These are phyloP conservation scores for Crioceris asparagi DNA, from an alignment of 2,888 invertebrate species.

Conservation along the genomic window DNA sequence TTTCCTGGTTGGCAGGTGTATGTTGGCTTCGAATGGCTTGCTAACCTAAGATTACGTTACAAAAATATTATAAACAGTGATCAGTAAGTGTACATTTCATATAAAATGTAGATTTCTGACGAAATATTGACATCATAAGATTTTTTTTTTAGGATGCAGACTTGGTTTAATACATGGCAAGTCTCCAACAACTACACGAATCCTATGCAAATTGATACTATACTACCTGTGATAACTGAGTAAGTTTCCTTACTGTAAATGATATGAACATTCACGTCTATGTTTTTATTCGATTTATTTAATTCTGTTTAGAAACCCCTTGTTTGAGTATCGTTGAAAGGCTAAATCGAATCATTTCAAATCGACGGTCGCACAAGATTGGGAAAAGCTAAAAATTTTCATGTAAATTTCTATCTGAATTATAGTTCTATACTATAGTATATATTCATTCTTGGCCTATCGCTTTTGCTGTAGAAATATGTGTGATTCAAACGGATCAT, in stretches of 20 bases:
- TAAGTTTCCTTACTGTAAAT: constrained; percentile 41
- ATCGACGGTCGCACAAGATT: no score
- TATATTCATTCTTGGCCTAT: no score
- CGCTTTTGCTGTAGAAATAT: no score
- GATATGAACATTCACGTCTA: no score
- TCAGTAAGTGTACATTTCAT: constrained; percentile 38
- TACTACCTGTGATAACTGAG: constrained; percentile 47
- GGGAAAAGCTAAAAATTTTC: no score
- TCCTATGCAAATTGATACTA: constrained; percentile 51
- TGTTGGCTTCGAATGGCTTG: constrained; percentile 42
- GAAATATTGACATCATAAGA: constrained; percentile 2
- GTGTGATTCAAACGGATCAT: no score
- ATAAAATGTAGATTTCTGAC: background rate
- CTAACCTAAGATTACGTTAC: constrained; percentile 41
- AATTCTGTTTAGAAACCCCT: no score
- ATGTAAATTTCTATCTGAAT: no score
- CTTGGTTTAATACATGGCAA: constrained; percentile 66
- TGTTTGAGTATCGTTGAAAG: no score
- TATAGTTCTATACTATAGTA: no score
- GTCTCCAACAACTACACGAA: constrained; percentile 52
- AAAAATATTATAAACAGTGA: constrained; percentile 43
- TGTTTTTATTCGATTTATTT: no score
- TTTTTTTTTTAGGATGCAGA: constrained; percentile 43
- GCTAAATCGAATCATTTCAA: no score
- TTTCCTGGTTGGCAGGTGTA: constrained; percentile 43